Base-by-base conservation (phyloP, 2,113 vertebrate species). In the Picathartes gymnocephalus region DNA sequence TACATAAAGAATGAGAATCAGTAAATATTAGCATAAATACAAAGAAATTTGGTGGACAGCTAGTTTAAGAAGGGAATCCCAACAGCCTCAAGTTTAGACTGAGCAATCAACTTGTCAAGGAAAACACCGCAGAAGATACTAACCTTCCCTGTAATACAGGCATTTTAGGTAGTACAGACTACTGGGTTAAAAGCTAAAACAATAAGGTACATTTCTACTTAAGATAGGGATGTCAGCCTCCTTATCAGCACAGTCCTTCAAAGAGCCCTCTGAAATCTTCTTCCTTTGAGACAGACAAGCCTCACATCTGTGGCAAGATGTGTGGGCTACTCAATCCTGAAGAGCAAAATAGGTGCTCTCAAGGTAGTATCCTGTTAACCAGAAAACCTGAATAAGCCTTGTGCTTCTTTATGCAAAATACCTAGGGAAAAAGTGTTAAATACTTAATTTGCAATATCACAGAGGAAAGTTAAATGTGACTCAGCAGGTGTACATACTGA, bases 181-280 rank as follows among this genome's bases (percentile, higher is more conserved):
- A 45, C 18, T 57, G 58, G 71, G 86, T 77, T 91, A 90, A 95
- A 81, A 95, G 91, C 78, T 82, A 69, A 89, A 95, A 87, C 91
- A 95, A 47, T 61, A 77, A 88, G 79, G 83, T 51, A 90, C 37
- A 44, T 88, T 90, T 86, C 90, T 86, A 25, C 68, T 58, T 77
- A n/a, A 96, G 87, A 91, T 47, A 77, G 33, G 39, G 76, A 88
- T 95, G 94, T 90, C 88, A 94, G 76, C 30, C 74, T 90, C 78
- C 80, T 95, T 92, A 94, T 95, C 87, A 82, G 81, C 47, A 61
- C 57, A 68, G 54, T 80, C 73, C 62, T 92, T 91, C 91, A 80
- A 72, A 79, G 57, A 82, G 54, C n/a, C 66, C 62, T 87, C 94
- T 66, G 50, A 84, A 94, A 91, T 58, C 35, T 28, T 64, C 81